Base-by-base conservation (phyloP, 1,140 invertebrate genomes). In the Drosophila sulfurigaster region DNA sequence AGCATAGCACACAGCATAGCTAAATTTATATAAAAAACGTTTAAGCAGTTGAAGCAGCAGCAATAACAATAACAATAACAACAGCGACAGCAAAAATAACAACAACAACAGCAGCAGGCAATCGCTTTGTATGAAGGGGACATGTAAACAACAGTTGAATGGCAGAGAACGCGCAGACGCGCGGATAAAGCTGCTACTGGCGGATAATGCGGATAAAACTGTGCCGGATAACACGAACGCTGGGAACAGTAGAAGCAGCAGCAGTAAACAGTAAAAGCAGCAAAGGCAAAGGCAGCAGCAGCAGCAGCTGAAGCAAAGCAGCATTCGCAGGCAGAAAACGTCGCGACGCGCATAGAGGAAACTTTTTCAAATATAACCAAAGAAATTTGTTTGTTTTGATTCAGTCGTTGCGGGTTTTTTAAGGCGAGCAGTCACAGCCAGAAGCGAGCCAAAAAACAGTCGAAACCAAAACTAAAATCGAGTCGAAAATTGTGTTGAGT, bases 351-450 rank as follows among this genome's bases (percentile, higher is more conserved):
- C 79, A 72, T 41, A 73, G 20, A 25, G 62, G 51, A 68, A 71
- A 63, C 49, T 63, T 82, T 88, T 88, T 78, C 49, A 64, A 88
- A 91, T 91, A 91, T 82, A 91, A 91, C 87, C 81, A 88, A 90
- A 81, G 90, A 87, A 82, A 79, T 80, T 82, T 81, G 90, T 85
- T 90, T 91, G 91, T 91, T 91, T 91, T 90, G 91, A 91, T 91
- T 91, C 90, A 91, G 91, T 91, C 87, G 90, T 85, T 88, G 86
- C 90, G 90, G 81, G 91, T 91, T 88, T 91, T 81, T 85, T 75
- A 82, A 80, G 77, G 82, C 76, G 76, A 80, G 71, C 81, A 83
- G 81, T 32, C 65, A 66, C 59, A 78, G 65, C 67, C 54, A 58
- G 58, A 48, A 71, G 32, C 56, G 20, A 73, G 54, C 56, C 32